Conservation (phyloP, 1,140 invertebrate genomes). For the Samia ricini region DNA sequence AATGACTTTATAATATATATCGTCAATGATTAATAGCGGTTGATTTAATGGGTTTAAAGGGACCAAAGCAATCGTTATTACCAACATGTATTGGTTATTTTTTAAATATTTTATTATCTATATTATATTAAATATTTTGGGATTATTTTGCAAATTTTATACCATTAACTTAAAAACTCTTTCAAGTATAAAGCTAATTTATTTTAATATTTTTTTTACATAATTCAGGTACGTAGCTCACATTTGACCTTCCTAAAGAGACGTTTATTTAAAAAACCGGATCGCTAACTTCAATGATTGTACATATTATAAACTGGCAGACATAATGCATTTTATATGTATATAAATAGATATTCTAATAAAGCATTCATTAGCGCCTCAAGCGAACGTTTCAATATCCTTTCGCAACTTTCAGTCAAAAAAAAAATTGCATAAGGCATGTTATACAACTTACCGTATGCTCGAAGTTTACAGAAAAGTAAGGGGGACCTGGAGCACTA, state of each 20-base stretch:
- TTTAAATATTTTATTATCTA: too few species aligned
- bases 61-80: too few species aligned
- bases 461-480: slow-evolving; percentile 31
- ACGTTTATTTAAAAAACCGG: slow-evolving; percentile 20
- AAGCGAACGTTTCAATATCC: slow-evolving; percentile 34
- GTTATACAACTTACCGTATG: slow-evolving; percentile 53
- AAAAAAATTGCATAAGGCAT: slow-evolving; percentile 38
- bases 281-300: slow-evolving; percentile 11
- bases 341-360: slow-evolving; percentile 17
- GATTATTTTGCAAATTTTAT: too few species aligned
- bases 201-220: neutral
- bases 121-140: too few species aligned
- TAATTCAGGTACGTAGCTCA: slow-evolving; percentile 1
- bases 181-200: neutral
- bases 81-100: too few species aligned
- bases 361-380: slow-evolving; percentile 39
- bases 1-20: neutral
- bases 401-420: slow-evolving; percentile 72
- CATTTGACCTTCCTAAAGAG: slow-evolving; percentile 22
- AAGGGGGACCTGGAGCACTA: slow-evolving; percentile 60
- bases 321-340: slow-evolving; percentile 12
- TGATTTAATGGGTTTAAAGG: too few species aligned
- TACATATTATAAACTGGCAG: slow-evolving; percentile 2
- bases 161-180: neutral
- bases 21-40: too few species aligned